Conservation (phyloP, 2,888 invertebrate genomes). For the Standfussiana lucernea region DNA sequence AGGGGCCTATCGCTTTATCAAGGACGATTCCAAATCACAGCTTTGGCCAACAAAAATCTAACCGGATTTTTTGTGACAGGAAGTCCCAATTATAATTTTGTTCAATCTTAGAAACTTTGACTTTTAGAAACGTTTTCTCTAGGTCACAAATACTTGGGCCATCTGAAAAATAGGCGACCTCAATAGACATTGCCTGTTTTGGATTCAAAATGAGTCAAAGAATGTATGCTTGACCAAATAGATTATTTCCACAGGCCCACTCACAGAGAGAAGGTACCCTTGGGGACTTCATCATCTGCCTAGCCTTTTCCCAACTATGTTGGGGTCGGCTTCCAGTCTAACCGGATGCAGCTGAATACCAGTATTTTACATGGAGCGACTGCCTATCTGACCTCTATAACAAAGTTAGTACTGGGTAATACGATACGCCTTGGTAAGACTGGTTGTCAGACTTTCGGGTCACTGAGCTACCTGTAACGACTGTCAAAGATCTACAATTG, state of each 20-base stretch:
- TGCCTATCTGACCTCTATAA: too few species aligned
- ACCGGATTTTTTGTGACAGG: slow-evolving; percentile 16
- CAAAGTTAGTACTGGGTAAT: too few species aligned
- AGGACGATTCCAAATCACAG: slow-evolving; percentile 46
- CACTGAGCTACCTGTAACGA: too few species aligned
- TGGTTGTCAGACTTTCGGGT: too few species aligned
- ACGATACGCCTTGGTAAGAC: too few species aligned
- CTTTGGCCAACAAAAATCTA: slow-evolving; percentile 25
- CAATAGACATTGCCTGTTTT: not conserved
- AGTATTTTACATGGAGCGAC: too few species aligned
- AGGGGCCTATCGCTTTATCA: slow-evolving; percentile 41
- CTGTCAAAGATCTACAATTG: too few species aligned
- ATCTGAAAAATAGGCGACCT: not conserved
- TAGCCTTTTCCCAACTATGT: too few species aligned
- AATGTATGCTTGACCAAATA: not conserved
- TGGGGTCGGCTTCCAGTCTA: too few species aligned
- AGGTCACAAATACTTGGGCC: not conserved
- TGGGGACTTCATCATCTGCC: too few species aligned
- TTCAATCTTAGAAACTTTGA: not conserved
- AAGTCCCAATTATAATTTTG: slow-evolving; percentile 7
- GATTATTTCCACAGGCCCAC: not conserved
- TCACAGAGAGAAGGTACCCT: not conserved
- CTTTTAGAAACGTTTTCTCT: not conserved
- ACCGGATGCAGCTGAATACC: too few species aligned
- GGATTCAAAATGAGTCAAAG: not conserved